Percentiles rank a stretch among this genome's conserved stretches.
phyloP scores from a whole-genome alignment of 2,113 vertebrate genomes.

The Crotalus helleri region DNA sequence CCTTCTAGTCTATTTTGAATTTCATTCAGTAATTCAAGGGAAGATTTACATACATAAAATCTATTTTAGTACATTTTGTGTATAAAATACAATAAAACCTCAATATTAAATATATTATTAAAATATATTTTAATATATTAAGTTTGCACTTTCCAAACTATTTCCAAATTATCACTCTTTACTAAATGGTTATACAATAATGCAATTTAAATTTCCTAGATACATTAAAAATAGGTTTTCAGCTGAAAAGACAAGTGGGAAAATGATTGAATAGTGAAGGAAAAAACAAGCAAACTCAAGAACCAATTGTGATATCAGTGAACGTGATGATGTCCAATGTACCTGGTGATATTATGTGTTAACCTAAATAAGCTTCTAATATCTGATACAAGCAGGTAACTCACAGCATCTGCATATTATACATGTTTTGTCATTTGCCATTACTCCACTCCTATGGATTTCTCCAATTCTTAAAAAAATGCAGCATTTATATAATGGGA shows the following conservation, averaged over 20 bases:
- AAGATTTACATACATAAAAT: not conserved
- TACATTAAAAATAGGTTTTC: not conserved
- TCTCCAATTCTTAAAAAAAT: not conserved
- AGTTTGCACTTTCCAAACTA: not conserved
- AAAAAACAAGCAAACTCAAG: not conserved
- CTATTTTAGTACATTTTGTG: too few species aligned
- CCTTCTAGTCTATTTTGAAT: not conserved
- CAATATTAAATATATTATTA: too few species aligned
- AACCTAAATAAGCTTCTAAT: not conserved
- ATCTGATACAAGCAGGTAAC: not conserved
- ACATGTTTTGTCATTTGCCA: not conserved
- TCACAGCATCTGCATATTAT: not conserved
- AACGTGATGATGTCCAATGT: not conserved
- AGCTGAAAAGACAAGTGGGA: not conserved
- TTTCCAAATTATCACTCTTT: not conserved
- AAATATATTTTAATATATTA: not conserved
- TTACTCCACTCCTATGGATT: not conserved
- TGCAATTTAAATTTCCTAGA: not conserved
- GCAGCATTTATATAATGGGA: not conserved
- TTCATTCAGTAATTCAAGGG: not conserved
- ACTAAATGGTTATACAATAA: not conserved
- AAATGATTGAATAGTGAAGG: not conserved
- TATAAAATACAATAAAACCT: too few species aligned
- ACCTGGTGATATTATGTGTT: not conserved
- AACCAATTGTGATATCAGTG: not conserved